phyloP scores from a whole-genome alignment of 2,888 invertebrate genomes.

The Pardosa pseudoannulata region DNA sequence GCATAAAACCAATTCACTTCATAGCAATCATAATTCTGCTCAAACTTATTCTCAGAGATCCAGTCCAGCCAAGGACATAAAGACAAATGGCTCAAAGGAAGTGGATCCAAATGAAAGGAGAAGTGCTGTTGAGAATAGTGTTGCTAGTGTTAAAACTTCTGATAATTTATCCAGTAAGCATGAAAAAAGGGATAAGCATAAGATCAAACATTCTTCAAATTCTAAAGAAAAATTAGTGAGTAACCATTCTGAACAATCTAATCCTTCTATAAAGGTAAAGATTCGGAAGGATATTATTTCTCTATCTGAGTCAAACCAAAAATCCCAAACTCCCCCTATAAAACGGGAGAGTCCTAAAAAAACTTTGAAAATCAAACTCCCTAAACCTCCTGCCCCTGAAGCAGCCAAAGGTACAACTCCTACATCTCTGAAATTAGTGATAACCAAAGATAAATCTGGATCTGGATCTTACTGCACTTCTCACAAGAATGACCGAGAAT shows the following conservation, averaged over 20 bases:
- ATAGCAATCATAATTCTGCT: neutral
- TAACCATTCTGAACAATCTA: slow-evolving; percentile 25
- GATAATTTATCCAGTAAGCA: slow-evolving; percentile 21
- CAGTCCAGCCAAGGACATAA: slow-evolving; percentile 5
- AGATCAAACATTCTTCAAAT: slow-evolving; percentile 42
- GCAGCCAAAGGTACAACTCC: neutral
- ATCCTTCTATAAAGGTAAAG: slow-evolving; percentile 61
- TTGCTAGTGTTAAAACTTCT: neutral
- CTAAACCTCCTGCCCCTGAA: slow-evolving; percentile 26
- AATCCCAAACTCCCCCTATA: neutral
- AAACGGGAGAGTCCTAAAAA: slow-evolving; percentile 29
- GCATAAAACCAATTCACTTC: slow-evolving; percentile 10
- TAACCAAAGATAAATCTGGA: slow-evolving; percentile 69
- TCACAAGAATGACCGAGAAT: slow-evolving; percentile 34
- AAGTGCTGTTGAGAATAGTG: neutral
- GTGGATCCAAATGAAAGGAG: neutral
- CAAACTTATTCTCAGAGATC: neutral
- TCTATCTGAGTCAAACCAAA: neutral
- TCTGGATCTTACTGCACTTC: slow-evolving; percentile 56
- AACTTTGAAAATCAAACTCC: slow-evolving; percentile 59
- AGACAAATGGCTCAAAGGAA: slow-evolving; percentile 40
- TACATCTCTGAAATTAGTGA: slow-evolving; percentile 53
- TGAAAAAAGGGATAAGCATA: slow-evolving; percentile 55
- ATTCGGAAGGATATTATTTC: slow-evolving; percentile 61
- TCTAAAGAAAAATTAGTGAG: slow-evolving; percentile 29